These are phyloP conservation scores for Prosopocoilus inquinatus DNA, from an alignment of 2,888 invertebrate species.

Conservation along the genomic window DNA sequence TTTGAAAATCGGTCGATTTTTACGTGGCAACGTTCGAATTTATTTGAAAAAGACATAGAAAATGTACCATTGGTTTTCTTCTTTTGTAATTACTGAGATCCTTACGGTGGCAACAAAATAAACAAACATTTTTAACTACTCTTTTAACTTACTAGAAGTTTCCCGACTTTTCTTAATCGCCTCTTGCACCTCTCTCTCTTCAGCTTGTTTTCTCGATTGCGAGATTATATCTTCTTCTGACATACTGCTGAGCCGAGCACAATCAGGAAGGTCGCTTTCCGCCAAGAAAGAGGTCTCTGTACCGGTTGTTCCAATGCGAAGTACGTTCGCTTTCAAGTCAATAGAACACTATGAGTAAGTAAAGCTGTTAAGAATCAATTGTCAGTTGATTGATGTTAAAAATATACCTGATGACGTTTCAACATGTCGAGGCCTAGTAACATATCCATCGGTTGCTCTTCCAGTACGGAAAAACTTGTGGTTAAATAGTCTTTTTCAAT, in stretches of 20 bases:
- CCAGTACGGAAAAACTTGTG: slow-evolving; percentile 94
- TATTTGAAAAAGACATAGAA: no score
- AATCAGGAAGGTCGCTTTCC: slow-evolving; percentile 71
- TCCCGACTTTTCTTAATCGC: slow-evolving; percentile 70
- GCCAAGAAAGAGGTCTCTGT: slow-evolving; percentile 86
- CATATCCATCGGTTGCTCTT: slow-evolving; percentile 99
- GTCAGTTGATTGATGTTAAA: neutral
- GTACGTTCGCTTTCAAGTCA: slow-evolving; percentile 82
- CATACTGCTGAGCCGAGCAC: slow-evolving; percentile 73
- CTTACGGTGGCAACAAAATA: no score
- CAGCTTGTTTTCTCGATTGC: slow-evolving; percentile 56
- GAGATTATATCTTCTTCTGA: slow-evolving; percentile 62
- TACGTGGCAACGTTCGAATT: no score
- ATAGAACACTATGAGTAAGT: slow-evolving; percentile 76
- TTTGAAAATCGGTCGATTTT: no score
- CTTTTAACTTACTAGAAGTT: slow-evolving; percentile 31
- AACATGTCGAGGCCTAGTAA: slow-evolving; percentile 95
- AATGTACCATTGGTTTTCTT: no score
- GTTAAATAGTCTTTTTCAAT: slow-evolving; percentile 92
- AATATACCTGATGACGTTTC: slow-evolving; percentile 83
- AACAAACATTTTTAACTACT: no score
- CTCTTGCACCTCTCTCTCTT: slow-evolving; percentile 68
- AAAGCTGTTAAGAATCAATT: neutral
- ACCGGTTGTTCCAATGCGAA: slow-evolving; percentile 92
- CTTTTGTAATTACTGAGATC: no score